Evolutionary conservation across 2,888 invertebrate genomes (phyloP).

Genomic region (Drosophila fulvimacula): DNA sequence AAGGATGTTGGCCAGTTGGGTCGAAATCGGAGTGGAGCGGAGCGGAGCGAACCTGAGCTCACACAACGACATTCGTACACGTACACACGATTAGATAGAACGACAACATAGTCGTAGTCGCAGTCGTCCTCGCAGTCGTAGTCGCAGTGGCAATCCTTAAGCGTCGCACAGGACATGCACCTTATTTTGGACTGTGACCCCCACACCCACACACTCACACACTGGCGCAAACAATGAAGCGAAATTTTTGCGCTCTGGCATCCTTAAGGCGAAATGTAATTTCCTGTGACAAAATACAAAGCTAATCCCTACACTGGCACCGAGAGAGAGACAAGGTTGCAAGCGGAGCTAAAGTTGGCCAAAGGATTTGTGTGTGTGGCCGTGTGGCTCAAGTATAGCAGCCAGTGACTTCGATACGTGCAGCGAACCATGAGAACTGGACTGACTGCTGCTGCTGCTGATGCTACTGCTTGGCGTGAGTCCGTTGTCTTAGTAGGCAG

Average conservation of each 20-base stretch:
- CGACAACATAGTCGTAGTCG: constrained; percentile 38
- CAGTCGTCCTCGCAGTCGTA: constrained; percentile 23
- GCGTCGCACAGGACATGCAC: constrained; percentile 60
- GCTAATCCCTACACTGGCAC: constrained; percentile 71
- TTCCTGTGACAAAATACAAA: constrained; percentile 82
- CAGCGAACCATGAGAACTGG: constrained; percentile 46
- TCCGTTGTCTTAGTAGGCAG: constrained; percentile 52
- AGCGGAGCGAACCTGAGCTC: constrained; percentile 34
- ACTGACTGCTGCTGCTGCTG: constrained; percentile 18
- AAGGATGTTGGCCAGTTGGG: constrained; percentile 17
- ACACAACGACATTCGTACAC: constrained; percentile 62
- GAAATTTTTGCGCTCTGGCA: constrained; percentile 73
- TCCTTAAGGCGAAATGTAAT: constrained; percentile 80
- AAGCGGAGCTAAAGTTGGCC: constrained; percentile 56
- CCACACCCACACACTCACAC: constrained; percentile 14
- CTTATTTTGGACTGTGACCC: constrained; percentile 44
- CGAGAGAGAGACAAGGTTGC: constrained; percentile 34
- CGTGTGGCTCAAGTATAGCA: constrained; percentile 18
- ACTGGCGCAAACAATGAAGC: constrained; percentile 66
- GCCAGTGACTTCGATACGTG: constrained; percentile 67
- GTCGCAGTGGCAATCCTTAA: constrained; percentile 47
- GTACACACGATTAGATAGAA: constrained; percentile 74
- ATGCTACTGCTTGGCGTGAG: not conserved
- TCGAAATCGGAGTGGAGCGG: constrained; percentile 21
- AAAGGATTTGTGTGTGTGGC: constrained; percentile 64